Evolutionary conservation across 2,113 vertebrate species (phyloP).

Genomic region (Octodon degus): DNA sequence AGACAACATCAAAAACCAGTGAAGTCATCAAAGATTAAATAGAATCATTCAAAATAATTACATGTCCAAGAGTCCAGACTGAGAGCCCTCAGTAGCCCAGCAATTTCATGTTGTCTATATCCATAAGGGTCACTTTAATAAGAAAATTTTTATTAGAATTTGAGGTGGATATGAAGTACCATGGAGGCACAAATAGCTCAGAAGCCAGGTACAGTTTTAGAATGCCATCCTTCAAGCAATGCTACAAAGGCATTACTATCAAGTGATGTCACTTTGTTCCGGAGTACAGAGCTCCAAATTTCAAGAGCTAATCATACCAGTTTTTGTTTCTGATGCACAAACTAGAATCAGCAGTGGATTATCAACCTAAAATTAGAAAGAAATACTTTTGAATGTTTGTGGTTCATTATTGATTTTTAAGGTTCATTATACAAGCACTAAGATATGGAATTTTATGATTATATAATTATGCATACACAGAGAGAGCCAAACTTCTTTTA

Average conservation of each 20-base stretch:
- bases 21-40: constrained; percentile 25
- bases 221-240: constrained; percentile 48
- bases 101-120: not conserved
- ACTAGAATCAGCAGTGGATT: constrained; percentile 55
- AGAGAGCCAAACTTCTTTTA: constrained; percentile 65
- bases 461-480: constrained; percentile 58
- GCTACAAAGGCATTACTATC: not conserved
- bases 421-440: constrained; percentile 65
- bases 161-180: not conserved
- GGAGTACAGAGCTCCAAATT: not conserved
- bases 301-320: constrained; percentile 42
- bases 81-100: not conserved
- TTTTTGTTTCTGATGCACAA: constrained; percentile 48
- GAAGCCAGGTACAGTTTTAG: not conserved
- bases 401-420: constrained; percentile 72
- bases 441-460: constrained; percentile 73
- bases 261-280: constrained; percentile 39
- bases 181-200: not conserved
- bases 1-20: not conserved
- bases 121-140: not conserved
- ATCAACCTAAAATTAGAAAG: constrained; percentile 69
- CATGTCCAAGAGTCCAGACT: not conserved
- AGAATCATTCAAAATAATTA: constrained; percentile 38
- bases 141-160: not conserved
- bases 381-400: constrained; percentile 73